Percentiles rank a stretch among this genome's conserved stretches.
Conservation (phyloP, 2,797 vertebrate species). For the Poeciliopsis paucimaculata region DNA sequence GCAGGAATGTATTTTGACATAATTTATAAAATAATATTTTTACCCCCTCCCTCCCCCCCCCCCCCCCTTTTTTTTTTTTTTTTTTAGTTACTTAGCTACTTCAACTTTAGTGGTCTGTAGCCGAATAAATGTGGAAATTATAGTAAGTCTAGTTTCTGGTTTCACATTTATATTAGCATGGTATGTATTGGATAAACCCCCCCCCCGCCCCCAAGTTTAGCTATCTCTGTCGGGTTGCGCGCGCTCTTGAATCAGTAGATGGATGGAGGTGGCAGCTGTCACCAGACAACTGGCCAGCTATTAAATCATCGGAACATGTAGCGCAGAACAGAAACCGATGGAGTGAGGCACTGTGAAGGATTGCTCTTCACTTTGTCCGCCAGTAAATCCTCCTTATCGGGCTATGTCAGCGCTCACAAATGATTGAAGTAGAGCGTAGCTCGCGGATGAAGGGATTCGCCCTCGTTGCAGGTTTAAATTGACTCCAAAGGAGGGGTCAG, state of each 20-base stretch:
- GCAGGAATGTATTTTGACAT: too few species aligned
- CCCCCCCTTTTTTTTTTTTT: background rate
- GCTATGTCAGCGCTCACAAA: conserved; percentile 49
- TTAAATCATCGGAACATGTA: conserved; percentile 57
- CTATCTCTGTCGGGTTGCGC: conserved; percentile 1
- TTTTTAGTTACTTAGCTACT: background rate
- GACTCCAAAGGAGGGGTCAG: conserved; percentile 17
- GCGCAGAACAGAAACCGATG: conserved; percentile 50
- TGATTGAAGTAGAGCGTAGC: conserved; percentile 49
- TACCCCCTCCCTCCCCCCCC: too few species aligned
- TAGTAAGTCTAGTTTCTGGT: background rate
- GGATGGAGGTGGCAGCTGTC: conserved; percentile 9
- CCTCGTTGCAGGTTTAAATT: conserved; percentile 45
- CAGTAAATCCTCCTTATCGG: conserved; percentile 72
- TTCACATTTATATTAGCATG: background rate
- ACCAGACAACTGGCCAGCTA: conserved; percentile 31
- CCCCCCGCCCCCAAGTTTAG: conserved; percentile 1
- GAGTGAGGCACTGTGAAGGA: conserved; percentile 63
- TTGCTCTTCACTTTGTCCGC: conserved; percentile 57
- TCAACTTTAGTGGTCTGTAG: background rate
- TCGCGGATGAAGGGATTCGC: conserved; percentile 61
- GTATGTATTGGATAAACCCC: too few species aligned
- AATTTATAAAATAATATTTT: too few species aligned
- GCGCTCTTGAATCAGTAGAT: conserved; percentile 6
- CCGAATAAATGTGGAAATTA: background rate